Base-by-base conservation (phyloP, 2,888 invertebrate species). In the Heteromyza rotundicornis region DNA sequence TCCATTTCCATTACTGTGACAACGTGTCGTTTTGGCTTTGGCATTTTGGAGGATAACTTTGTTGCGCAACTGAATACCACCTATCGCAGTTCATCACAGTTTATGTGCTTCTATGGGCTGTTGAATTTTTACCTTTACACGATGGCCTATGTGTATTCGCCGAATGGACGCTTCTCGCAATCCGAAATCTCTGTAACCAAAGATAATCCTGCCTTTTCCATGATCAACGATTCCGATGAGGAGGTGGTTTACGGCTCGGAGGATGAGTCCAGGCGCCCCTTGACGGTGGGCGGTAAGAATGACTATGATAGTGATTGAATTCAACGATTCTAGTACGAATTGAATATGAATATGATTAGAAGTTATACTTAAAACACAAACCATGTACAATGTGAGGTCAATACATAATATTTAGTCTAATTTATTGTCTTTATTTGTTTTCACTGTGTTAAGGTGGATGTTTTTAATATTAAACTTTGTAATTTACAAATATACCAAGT, bases 161-260 rank as follows among this genome's bases (percentile, higher is more conserved):
- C 97, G 0, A 90, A 91, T 23, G 88, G 87, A 63, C 90, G 90
- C 71, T 90, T 92, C 67, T 85, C 92, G 54, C 93, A 94, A 81
- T 61, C 86, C 93, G 96, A 96, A 84, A 89, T 93, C 55, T 89
- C 92, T 55, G 94, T 98, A 71, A 94, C 95, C 57, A 97, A 96
- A 85, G 98, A 98, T 85, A 97, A 98, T 86, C 97, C 98, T 53
- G 93, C 96, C 12, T 94, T 98, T 84, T 97, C 97, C 20, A 98
- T 98, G 97, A 82, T 98, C 73, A 98, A 98, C 84, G 98, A 98
- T 79, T 97, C 96, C 0, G 98, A 98, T 79, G 98, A 98, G 82
- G 96, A 96, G 70, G 95, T 97, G 8, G 92, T 96, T 74, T 97
- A 96, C 81, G 96, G 96, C 20, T 94, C 94, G 0, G 94, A 94